Evolutionary conservation across 2,113 vertebrate species (phyloP), one percentile per base, ranked within the genome.

Genomic region (Passer montanus): DNA sequence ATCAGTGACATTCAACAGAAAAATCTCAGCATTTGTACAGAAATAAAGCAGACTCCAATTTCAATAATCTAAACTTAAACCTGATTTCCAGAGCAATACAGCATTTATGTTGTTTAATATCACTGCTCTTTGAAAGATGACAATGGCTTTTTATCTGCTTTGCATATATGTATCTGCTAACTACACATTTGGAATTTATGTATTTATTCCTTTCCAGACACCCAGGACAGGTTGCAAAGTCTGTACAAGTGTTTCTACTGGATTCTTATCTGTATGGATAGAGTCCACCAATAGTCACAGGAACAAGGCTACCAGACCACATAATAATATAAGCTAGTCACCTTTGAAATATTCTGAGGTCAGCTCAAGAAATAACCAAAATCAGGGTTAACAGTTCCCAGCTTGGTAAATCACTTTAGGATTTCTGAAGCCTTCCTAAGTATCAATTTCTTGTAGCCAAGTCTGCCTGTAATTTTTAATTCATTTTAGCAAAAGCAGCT

Each of bases 31-130:
- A 33, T 93, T 88, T 75, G 20, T 35, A 60, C 53, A 82, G 35
- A 92, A 88, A 68, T 43, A 53, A 78, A 67, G 24, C 13, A 60
- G 35, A 47, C 12, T 43, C 39, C 12, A 74, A 30, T 3, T 75
- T 60, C 31, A 92, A 41, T 50, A 90, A 82, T 46, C 69, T 89
- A 67, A 91, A 89, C 24, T 33, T 58, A 41, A 84, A 50, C 15
- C 33, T 67, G 27, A 44, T 39, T 92, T 92, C 63, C 67, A 85
- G 62, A 63, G 44, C 31, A 86, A 26, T 22, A 22, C 21, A 47
- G 35, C 7, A 41, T 33, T 88, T 72, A 4, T 6, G 17, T 24
- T 64, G 35, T 56, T 83, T 43, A 52, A 9, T 77, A 39, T 26
- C 37, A 44, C 10, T 18, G 28, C 30, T 83, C 28, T 58, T 80